phyloP scores from a whole-genome alignment of 2,888 invertebrate species.

The Sinohyriopsis cumingii region DNA sequence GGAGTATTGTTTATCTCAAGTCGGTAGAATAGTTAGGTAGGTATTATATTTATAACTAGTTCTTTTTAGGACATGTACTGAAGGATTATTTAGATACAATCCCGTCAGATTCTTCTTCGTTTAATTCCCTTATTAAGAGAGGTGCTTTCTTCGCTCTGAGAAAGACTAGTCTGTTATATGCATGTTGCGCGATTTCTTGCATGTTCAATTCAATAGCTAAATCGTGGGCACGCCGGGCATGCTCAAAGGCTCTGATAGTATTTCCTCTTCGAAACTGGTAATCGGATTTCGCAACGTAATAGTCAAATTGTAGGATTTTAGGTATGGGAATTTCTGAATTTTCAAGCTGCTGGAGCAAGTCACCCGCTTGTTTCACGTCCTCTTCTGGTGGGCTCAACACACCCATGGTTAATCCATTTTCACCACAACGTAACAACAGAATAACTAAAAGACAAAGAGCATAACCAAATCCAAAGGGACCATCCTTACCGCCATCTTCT shows the following conservation, averaged over 20 bases:
- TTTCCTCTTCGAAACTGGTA: slow-evolving; percentile 32
- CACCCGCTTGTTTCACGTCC: slow-evolving; percentile 24
- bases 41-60: no score
- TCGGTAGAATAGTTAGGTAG: no score
- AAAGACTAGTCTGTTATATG: slow-evolving; percentile 23
- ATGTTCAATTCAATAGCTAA: slow-evolving; percentile 32
- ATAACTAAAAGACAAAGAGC: slow-evolving; percentile 34
- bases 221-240: slow-evolving; percentile 26
- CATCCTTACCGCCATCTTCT: slow-evolving; percentile 42
- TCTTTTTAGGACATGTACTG: no score
- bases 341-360: slow-evolving; percentile 31
- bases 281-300: slow-evolving; percentile 38
- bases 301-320: slow-evolving; percentile 39
- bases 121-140: slow-evolving; percentile 7
- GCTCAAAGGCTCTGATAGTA: slow-evolving; percentile 21
- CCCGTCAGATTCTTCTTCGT: slow-evolving; percentile 12
- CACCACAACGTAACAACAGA: slow-evolving; percentile 34
- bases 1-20: no score
- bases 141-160: slow-evolving; percentile 12
- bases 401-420: slow-evolving; percentile 39
- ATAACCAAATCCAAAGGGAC: slow-evolving; percentile 44
- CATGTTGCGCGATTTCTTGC: slow-evolving; percentile 38
- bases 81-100: background rate
- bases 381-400: slow-evolving; percentile 17
- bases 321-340: slow-evolving; percentile 33